Conservation (phyloP, 2,113 vertebrate genomes). For the Cebus imitator region DNA sequence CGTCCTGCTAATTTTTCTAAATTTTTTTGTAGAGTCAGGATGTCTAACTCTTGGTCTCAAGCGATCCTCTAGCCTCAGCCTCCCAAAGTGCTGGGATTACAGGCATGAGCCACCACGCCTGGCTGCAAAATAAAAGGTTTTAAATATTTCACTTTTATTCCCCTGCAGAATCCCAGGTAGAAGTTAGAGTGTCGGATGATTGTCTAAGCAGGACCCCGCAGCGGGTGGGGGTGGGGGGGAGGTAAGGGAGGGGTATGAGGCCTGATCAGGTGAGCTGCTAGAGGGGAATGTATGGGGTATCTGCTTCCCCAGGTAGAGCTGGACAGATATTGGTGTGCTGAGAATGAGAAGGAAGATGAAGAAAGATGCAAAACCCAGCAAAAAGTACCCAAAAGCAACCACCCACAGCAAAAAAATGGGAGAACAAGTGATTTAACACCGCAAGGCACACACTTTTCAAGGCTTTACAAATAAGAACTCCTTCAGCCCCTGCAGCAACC, state of each 20-base stretch:
- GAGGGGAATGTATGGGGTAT: not conserved
- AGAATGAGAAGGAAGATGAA: not conserved
- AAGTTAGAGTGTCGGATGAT: not conserved
- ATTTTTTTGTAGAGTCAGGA: too few relatives aligned
- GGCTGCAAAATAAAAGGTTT: not conserved
- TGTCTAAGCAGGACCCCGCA: not conserved
- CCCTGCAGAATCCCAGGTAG: not conserved
- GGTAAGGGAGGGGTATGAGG: not conserved
- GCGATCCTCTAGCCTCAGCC: too few relatives aligned
- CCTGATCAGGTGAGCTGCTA: not conserved
- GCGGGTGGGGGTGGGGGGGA: not conserved
- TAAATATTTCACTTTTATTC: not conserved
- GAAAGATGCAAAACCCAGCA: not conserved
- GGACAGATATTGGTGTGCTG: not conserved
- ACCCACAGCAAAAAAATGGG: not conserved
- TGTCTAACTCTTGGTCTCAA: too few relatives aligned
- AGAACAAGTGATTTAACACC: not conserved
- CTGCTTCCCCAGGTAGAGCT: not conserved
- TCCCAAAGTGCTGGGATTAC: too few relatives aligned
- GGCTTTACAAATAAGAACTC: not conserved
- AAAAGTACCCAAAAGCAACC: not conserved
- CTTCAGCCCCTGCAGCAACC: not conserved
- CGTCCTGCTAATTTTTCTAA: too few relatives aligned
- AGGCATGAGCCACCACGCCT: too few relatives aligned
- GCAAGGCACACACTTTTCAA: not conserved